phyloP scores from a whole-genome alignment of 2,113 vertebrate genomes.

The Cepphus grylle region DNA sequence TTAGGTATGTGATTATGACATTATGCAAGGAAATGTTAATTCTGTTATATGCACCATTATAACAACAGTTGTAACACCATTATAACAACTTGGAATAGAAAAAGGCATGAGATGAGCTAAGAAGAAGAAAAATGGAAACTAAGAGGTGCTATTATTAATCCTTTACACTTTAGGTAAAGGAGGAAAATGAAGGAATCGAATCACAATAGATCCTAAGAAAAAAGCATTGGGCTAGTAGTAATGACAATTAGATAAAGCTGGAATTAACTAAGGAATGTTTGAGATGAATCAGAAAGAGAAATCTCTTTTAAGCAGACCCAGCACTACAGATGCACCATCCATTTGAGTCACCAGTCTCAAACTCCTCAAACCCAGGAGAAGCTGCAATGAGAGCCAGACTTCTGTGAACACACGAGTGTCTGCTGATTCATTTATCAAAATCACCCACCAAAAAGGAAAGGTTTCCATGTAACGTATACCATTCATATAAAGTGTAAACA shows the following conservation, averaged over 20 bases:
- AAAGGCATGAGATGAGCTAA: neutral
- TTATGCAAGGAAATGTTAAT: neutral
- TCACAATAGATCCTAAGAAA: neutral
- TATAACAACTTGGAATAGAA: neutral
- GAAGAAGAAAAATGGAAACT: neutral
- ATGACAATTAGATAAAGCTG: neutral
- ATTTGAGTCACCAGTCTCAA: neutral
- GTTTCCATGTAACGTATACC: neutral
- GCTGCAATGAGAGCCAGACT: neutral
- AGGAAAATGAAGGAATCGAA: neutral
- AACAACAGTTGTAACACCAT: neutral
- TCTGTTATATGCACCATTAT: neutral
- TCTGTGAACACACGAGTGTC: neutral
- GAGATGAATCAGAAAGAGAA: neutral
- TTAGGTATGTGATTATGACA: neutral
- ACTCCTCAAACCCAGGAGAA: neutral
- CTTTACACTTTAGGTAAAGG: neutral
- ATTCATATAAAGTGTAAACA: neutral
- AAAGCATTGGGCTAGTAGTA: neutral
- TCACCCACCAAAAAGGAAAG: neutral
- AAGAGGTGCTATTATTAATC: neutral
- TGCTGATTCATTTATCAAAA: neutral
- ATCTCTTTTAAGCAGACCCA: neutral
- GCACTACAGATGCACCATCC: neutral
- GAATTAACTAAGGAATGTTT: neutral